Conservation (phyloP, 1,140 invertebrate genomes). For the Bombus impatiens region DNA sequence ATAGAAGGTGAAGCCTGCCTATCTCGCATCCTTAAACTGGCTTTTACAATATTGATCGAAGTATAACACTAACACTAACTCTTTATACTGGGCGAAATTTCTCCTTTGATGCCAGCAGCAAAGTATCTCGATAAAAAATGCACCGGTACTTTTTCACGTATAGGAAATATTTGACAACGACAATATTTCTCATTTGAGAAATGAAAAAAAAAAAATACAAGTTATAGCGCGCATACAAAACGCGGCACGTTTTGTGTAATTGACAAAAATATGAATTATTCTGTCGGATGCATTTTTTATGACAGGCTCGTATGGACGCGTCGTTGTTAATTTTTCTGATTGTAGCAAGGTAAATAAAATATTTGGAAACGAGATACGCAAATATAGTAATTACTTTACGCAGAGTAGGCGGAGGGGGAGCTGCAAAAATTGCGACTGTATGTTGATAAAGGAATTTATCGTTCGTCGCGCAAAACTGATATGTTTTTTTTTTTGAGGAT, state of each 20-base stretch:
- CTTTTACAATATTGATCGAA: too few relatives aligned
- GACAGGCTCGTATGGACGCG: neutral
- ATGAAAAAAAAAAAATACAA: neutral
- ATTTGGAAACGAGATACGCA: neutral
- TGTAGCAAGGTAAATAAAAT: neutral
- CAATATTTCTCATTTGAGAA: neutral
- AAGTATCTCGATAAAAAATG: too few relatives aligned
- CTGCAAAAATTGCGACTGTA: neutral
- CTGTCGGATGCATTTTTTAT: neutral
- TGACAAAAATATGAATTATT: neutral
- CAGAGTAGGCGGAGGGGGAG: neutral
- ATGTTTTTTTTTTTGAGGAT: neutral
- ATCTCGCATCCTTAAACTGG: too few relatives aligned
- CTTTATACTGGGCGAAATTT: too few relatives aligned
- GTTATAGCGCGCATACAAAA: neutral
- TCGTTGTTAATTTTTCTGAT: neutral
- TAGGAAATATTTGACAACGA: too few relatives aligned
- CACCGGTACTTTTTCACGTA: too few relatives aligned
- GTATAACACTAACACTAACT: too few relatives aligned
- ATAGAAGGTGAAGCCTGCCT: too few relatives aligned
- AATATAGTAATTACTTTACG: neutral
- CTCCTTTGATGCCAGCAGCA: too few relatives aligned
- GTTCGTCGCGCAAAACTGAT: conserved; percentile 12
- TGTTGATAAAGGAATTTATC: conserved; percentile 21
- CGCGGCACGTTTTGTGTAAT: neutral